phyloP scores from a whole-genome alignment of 2,797 vertebrate species.

The Eulemur albifrons region DNA sequence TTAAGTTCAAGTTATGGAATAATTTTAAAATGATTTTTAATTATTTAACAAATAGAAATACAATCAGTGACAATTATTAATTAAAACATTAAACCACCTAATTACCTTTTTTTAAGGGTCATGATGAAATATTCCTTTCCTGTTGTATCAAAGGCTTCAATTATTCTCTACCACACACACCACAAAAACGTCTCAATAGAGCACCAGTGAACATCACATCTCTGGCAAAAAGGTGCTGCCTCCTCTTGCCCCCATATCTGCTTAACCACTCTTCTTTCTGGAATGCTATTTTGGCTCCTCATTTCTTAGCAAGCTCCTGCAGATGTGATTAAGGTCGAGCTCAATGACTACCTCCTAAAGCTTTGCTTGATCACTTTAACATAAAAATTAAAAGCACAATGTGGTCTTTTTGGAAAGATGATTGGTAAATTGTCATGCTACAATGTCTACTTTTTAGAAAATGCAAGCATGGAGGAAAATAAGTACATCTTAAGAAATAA shows the following conservation, averaged over 20 bases:
- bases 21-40: conserved; percentile 44
- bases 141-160: background rate
- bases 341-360: background rate
- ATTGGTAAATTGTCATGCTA: conserved; percentile 4
- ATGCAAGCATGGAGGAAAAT: background rate
- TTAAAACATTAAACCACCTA: conserved; percentile 26
- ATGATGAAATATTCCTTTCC: background rate
- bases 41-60: conserved; percentile 49
- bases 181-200: background rate
- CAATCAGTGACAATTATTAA: conserved; percentile 44
- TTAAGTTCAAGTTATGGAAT: conserved; percentile 48
- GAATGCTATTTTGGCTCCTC: background rate
- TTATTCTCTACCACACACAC: background rate
- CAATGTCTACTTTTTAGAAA: background rate
- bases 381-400: conserved; percentile 18
- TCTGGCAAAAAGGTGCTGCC: background rate
- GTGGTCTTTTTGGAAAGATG: conserved; percentile 20
- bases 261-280: background rate
- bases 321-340: background rate
- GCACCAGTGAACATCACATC: background rate
- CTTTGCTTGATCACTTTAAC: background rate
- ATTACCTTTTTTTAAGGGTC: background rate
- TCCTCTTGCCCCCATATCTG: background rate
- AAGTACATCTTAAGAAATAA: conserved; percentile 35
- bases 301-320: background rate